A percentile compares a stretch with the other conserved stretches of the same genome.
Evolutionary conservation across 2,113 vertebrate species (phyloP).

Genomic region (Pontoporia blainvillei): DNA sequence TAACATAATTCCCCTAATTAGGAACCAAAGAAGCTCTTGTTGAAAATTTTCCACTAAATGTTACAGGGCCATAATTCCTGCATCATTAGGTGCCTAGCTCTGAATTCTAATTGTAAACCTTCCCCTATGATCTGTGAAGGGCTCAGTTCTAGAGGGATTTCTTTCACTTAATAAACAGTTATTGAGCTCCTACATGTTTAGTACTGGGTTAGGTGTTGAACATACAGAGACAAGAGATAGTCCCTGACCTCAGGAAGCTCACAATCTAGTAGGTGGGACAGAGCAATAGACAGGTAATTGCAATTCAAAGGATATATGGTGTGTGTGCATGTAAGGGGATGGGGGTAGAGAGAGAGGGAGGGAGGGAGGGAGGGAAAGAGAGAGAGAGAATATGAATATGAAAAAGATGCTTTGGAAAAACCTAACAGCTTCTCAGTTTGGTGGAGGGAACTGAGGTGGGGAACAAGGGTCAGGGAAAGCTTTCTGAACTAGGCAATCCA

Average conservation of each 20-base stretch:
- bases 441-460: not conserved
- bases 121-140: not conserved
- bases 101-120: not conserved
- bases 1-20: constrained; percentile 66
- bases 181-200: not conserved
- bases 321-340: not conserved
- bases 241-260: not conserved
- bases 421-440: not conserved
- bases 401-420: not conserved
- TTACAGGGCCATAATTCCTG: constrained; percentile 44
- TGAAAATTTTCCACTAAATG: constrained; percentile 63
- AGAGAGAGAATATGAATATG: not conserved
- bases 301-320: not conserved
- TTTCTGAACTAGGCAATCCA: not conserved
- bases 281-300: not conserved
- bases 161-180: not conserved
- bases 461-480: not conserved
- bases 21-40: constrained; percentile 42
- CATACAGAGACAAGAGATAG: not conserved
- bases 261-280: not conserved
- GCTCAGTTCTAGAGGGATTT: not conserved
- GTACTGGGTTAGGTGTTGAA: not conserved
- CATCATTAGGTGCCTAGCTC: not conserved
- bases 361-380: not conserved
- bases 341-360: not conserved